Conservation (phyloP, 2,888 invertebrate species). For the Andrena hattorfiana region DNA sequence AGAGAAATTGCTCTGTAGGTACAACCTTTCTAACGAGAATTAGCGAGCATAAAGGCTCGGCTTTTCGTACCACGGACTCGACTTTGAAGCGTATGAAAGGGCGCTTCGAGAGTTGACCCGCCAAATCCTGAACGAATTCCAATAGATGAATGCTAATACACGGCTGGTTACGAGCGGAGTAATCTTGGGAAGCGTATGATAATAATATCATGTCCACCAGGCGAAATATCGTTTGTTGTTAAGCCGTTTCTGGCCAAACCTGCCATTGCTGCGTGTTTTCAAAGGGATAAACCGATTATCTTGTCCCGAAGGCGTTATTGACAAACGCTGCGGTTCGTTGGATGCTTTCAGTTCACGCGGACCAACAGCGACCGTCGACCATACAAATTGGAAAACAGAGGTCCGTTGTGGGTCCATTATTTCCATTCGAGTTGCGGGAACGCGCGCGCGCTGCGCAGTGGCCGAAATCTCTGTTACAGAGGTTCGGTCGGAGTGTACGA, state of each 20-base stretch:
- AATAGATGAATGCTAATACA: no score
- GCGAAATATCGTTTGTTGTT: no score
- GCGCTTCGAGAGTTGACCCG: slow-evolving; percentile 6
- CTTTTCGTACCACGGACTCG: slow-evolving; percentile 51
- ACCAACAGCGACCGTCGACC: no score
- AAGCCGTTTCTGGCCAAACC: no score
- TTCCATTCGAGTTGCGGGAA: no score
- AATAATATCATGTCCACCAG: no score
- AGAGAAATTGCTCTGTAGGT: slow-evolving; percentile 53
- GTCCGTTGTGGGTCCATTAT: no score
- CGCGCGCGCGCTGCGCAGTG: no score
- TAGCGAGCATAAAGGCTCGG: slow-evolving; percentile 61
- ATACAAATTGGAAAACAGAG: no score
- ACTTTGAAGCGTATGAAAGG: slow-evolving; percentile 64
- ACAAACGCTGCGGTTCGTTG: slow-evolving; percentile 20
- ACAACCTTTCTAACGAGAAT: slow-evolving; percentile 51
- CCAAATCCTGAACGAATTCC: no score
- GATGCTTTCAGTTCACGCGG: slow-evolving; percentile 25
- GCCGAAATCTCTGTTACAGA: neutral
- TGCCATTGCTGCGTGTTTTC: slow-evolving; percentile 1
- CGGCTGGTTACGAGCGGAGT: no score
- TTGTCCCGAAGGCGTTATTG: slow-evolving; percentile 25
- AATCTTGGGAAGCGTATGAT: no score
- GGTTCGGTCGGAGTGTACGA: slow-evolving; percentile 10
- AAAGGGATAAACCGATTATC: slow-evolving; percentile 14